A percentile compares a stretch with the other conserved stretches of the same genome.
These are phyloP conservation scores for Danio kyathit DNA, from an alignment of 2,797 vertebrate species.

Conservation along the genomic window DNA sequence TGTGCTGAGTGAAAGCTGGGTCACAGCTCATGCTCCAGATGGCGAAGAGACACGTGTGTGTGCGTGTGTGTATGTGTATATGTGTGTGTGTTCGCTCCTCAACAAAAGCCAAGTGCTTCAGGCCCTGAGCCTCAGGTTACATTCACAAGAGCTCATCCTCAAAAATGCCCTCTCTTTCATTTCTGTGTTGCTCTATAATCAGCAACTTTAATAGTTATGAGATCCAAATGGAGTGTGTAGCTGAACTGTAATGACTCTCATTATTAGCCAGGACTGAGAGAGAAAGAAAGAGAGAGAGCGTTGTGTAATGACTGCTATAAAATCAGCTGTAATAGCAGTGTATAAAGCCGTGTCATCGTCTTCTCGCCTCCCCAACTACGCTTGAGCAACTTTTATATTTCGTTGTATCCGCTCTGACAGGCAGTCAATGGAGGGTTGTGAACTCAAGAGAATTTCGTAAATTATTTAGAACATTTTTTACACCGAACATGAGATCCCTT, in stretches of 20 bases:
- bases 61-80: conserved; percentile 30
- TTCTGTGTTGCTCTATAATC: conserved; percentile 41
- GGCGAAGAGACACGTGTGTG: conserved; percentile 47
- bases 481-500: too few relatives aligned
- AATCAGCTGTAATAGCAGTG: conserved; percentile 49
- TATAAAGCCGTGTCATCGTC: conserved; percentile 48
- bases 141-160: conserved; percentile 53
- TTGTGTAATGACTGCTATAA: conserved; percentile 49
- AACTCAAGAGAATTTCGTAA: too few relatives aligned
- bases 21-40: conserved; percentile 61
- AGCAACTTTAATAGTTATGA: conserved; percentile 15
- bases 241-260: conserved; percentile 58
- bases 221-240: conserved; percentile 58
- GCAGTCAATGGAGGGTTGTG: conserved; percentile 28
- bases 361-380: background rate
- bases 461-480: too few relatives aligned
- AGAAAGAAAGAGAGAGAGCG: conserved; percentile 26
- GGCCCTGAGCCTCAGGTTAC: conserved; percentile 62
- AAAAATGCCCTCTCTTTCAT: conserved; percentile 36
- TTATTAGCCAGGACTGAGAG: conserved; percentile 44
- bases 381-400: background rate
- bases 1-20: conserved; percentile 52
- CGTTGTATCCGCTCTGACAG: conserved; percentile 5
- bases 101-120: conserved; percentile 56
- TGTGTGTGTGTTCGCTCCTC: conserved; percentile 38